Evolutionary conservation across 1,140 invertebrate species (phyloP).

Genomic region (Lepidurus couesii): DNA sequence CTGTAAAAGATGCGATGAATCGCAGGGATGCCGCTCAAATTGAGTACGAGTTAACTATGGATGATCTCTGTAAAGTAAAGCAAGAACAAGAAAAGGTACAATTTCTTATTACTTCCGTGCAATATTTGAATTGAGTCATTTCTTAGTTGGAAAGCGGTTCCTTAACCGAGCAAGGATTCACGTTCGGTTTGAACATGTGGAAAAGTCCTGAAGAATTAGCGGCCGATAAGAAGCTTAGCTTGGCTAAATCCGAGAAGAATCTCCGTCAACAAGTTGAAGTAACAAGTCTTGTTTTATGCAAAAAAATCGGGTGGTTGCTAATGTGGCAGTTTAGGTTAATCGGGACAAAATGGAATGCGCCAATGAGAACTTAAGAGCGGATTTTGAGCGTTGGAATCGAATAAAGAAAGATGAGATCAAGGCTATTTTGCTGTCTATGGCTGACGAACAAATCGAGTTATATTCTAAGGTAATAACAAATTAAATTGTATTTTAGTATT

Average conservation of each 20-base stretch:
- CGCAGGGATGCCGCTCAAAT: constrained; percentile 63
- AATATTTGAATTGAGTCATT: constrained; percentile 15
- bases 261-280: constrained; percentile 53
- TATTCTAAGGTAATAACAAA: constrained; percentile 53
- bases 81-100: constrained; percentile 59
- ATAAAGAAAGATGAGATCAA: constrained; percentile 64
- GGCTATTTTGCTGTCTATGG: constrained; percentile 57
- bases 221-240: constrained; percentile 55
- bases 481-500: constrained; percentile 30
- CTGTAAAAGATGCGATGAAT: constrained; percentile 60
- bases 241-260: constrained; percentile 51
- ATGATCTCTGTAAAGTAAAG: constrained; percentile 58
- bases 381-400: constrained; percentile 63
- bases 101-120: not conserved
- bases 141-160: constrained; percentile 29
- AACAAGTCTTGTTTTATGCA: not conserved
- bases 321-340: constrained; percentile 39
- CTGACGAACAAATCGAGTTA: constrained; percentile 61
- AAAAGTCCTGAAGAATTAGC: constrained; percentile 48
- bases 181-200: constrained; percentile 45
- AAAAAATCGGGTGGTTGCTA: not conserved
- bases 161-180: constrained; percentile 27
- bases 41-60: constrained; percentile 59
- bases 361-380: constrained; percentile 63
- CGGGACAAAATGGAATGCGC: constrained; percentile 64